phyloP scores from a whole-genome alignment of 2,797 vertebrate species.

The Neosilurus mollespiculum region DNA sequence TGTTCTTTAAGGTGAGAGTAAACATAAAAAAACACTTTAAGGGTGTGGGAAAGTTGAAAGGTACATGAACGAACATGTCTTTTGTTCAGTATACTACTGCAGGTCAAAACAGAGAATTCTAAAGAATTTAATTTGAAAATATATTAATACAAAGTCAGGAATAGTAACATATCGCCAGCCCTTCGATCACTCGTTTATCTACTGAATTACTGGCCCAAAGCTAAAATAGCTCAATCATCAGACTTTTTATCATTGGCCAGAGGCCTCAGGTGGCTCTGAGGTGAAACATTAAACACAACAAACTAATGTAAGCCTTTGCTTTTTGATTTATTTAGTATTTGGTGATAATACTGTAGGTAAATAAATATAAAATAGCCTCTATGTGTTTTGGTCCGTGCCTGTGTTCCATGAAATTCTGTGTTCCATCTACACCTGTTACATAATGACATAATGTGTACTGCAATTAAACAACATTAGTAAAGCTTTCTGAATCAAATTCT shows the following conservation, averaged over 20 bases:
- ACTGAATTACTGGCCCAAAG: background rate
- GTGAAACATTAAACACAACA: background rate
- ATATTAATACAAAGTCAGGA: too few relatives aligned
- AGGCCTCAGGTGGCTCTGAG: background rate
- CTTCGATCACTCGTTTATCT: constrained; percentile 2
- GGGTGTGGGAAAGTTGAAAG: background rate
- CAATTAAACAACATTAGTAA: background rate
- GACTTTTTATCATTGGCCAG: background rate
- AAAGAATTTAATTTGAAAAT: background rate
- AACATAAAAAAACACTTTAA: background rate
- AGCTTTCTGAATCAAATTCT: background rate
- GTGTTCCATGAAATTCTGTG: background rate
- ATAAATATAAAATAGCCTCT: background rate
- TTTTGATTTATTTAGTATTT: background rate
- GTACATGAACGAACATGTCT: background rate
- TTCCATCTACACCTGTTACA: background rate
- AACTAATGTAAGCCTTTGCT: background rate
- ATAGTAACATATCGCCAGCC: background rate
- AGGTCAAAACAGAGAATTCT: background rate
- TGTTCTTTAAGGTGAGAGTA: background rate
- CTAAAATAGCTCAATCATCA: background rate
- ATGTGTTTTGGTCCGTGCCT: background rate
- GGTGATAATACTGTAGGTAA: too few relatives aligned
- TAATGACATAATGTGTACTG: background rate
- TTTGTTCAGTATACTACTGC: background rate